Conservation (phyloP, 2,888 invertebrate genomes). For the Homarus gammarus region DNA sequence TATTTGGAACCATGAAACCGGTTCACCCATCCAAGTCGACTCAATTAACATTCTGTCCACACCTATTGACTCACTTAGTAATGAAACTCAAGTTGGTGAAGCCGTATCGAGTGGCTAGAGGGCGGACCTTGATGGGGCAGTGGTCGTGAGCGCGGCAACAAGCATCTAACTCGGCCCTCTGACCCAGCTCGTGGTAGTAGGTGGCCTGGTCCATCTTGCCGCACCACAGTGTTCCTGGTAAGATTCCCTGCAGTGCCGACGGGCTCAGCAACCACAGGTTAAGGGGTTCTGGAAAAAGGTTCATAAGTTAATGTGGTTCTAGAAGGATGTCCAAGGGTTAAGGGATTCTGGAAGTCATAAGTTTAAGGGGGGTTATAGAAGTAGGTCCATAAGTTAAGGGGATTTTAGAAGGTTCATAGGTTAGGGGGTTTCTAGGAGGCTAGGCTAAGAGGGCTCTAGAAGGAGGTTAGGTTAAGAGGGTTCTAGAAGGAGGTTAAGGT, state of each 20-base stretch:
- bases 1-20: too few species aligned
- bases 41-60: too few species aligned
- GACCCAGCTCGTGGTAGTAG: constrained; percentile 90
- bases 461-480: too few species aligned
- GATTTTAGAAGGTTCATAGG: too few species aligned
- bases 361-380: background rate
- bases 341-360: background rate
- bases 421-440: too few species aligned
- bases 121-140: constrained; percentile 89
- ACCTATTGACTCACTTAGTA: constrained; percentile 80
- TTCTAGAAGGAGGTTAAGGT: too few species aligned
- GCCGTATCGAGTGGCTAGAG: constrained; percentile 87
- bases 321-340: background rate
- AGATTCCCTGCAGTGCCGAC: constrained; percentile 38
- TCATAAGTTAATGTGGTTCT: background rate
- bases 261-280: constrained; percentile 19
- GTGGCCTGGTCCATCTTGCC: constrained; percentile 85
- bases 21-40: too few species aligned
- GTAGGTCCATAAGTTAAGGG: too few species aligned
- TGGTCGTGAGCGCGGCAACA: constrained; percentile 95
- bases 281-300: background rate
- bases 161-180: constrained; percentile 84
- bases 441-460: too few species aligned
- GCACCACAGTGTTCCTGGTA: constrained; percentile 51
- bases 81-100: constrained; percentile 83